phyloP scores from a whole-genome alignment of 1,140 invertebrate genomes.

The Callitettix versicolor region DNA sequence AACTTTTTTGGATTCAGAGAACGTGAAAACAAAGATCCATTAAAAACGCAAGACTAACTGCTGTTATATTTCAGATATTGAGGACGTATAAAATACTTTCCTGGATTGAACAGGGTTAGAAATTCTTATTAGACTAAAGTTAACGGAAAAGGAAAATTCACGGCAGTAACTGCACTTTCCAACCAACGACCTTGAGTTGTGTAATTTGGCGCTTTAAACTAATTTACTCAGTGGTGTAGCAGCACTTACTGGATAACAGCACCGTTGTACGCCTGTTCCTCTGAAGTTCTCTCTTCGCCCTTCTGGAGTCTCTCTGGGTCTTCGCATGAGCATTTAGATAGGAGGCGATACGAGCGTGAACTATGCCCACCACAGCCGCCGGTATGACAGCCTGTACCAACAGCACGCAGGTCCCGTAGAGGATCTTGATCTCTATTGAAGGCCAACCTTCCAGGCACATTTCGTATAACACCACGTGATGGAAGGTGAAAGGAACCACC shows the following conservation, averaged over 20 bases:
- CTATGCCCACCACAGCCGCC: constrained; percentile 39
- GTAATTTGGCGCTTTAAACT: too few species aligned
- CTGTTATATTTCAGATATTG: too few species aligned
- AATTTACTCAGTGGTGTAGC: too few species aligned
- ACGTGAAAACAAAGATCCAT: too few species aligned
- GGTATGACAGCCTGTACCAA: constrained; percentile 45
- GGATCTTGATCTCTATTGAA: constrained; percentile 32
- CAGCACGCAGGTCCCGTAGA: constrained; percentile 40
- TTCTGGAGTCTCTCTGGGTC: constrained; percentile 27
- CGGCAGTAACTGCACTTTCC: too few species aligned
- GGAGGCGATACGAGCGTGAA: constrained; percentile 40
- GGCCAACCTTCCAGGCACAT: constrained; percentile 38
- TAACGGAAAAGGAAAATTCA: too few species aligned
- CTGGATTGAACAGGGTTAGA: too few species aligned
- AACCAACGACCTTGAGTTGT: too few species aligned
- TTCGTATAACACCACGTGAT: constrained; percentile 31
- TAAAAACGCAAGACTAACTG: too few species aligned
- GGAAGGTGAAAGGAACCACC: constrained; percentile 31
- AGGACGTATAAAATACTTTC: too few species aligned
- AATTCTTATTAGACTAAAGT: too few species aligned
- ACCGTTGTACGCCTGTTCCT: constrained; percentile 41
- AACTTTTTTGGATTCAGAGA: too few species aligned
- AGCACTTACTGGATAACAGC: constrained; percentile 31
- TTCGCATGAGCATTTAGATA: constrained; percentile 32
- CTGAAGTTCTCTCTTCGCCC: constrained; percentile 33